These are phyloP conservation scores for Botia almorhae DNA, from an alignment of 2,797 vertebrate species.

Conservation along the genomic window DNA sequence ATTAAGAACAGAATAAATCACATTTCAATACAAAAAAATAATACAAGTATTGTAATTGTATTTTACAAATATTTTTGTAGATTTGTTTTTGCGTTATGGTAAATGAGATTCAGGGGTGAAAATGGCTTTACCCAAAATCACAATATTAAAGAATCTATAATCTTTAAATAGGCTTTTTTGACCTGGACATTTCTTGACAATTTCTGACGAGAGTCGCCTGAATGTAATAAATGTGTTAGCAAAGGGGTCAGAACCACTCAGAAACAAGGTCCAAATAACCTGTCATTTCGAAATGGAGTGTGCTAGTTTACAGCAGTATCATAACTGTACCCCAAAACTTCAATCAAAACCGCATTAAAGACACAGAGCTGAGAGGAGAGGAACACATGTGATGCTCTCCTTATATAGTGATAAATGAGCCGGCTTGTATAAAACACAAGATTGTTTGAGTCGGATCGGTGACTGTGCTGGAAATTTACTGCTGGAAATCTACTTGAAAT, in stretches of 20 bases:
- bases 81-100: not conserved
- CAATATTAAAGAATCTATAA: not conserved
- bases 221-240: not conserved
- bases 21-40: not conserved
- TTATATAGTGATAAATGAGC: conserved; percentile 5
- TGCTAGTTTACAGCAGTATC: not conserved
- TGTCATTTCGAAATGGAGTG: too few relatives aligned
- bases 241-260: conserved; percentile 9
- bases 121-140: not conserved
- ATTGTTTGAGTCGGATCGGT: not conserved
- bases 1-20: not conserved
- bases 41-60: not conserved
- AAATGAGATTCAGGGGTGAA: not conserved
- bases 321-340: too few relatives aligned
- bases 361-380: not conserved
- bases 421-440: too few relatives aligned
- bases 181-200: not conserved
- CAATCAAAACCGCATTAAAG: not conserved
- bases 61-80: not conserved
- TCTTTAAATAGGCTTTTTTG: not conserved
- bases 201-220: not conserved
- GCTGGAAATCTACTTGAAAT: conserved; percentile 53
- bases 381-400: not conserved
- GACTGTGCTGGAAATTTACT: too few relatives aligned
- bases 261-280: not conserved